Conservation (phyloP, 2,797 vertebrate genomes). For the Spinus pinus region DNA sequence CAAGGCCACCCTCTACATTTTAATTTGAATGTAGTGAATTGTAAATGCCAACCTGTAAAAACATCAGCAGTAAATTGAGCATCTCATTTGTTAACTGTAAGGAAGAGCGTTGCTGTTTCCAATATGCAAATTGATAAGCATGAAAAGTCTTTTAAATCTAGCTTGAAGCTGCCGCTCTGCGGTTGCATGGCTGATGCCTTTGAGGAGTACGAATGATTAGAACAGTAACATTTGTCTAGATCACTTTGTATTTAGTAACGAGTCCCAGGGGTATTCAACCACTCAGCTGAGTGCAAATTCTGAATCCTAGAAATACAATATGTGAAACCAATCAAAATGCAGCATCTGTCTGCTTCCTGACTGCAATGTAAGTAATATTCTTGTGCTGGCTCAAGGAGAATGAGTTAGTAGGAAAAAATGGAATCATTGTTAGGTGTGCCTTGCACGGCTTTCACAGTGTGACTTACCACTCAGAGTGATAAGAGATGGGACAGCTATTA, state of each 20-base stretch:
- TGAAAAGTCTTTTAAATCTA: not conserved
- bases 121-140: constrained; percentile 11
- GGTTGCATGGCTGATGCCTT: not conserved
- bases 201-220: constrained; percentile 8
- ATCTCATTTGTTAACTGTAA: constrained; percentile 1
- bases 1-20: not conserved
- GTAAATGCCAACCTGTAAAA: constrained; percentile 16
- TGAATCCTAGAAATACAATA: not conserved
- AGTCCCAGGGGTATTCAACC: constrained; percentile 12
- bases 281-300: constrained; percentile 11
- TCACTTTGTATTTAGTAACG: not conserved
- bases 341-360: not conserved
- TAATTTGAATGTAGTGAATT: constrained; percentile 15
- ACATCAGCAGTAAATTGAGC: not conserved
- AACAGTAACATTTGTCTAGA: constrained; percentile 32
- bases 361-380: not conserved
- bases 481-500: constrained; percentile 37
- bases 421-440: not conserved
- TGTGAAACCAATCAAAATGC: not conserved
- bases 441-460: not conserved
- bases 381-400: not conserved
- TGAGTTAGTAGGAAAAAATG: not conserved
- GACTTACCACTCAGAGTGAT: not conserved
- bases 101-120: not conserved
- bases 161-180: constrained; percentile 26